A percentile compares a stretch with the other conserved stretches of the same genome.
phyloP scores from a whole-genome alignment of 1,140 invertebrate genomes.

The Phocides pigmalion region DNA sequence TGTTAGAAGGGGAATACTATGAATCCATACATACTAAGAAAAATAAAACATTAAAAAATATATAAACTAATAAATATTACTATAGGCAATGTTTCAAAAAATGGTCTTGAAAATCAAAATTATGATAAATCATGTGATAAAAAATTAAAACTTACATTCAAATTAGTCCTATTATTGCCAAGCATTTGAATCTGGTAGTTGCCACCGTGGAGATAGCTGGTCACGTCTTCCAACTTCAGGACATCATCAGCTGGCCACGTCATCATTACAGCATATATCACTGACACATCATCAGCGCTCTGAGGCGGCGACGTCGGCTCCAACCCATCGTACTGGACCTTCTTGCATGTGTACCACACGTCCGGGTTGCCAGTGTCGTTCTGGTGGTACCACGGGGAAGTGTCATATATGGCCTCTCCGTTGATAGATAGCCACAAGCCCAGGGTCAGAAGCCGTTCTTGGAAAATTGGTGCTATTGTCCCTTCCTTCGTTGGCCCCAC shows the following conservation, averaged over 20 bases:
- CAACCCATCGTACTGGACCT: constrained; percentile 49
- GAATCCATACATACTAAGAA: no score
- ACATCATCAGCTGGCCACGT: constrained; percentile 86
- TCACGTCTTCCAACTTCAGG: constrained; percentile 80
- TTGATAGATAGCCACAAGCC: constrained; percentile 93
- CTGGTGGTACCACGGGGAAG: constrained; percentile 90
- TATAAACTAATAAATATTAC: no score
- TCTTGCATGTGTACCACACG: constrained; percentile 90
- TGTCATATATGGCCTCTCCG: constrained; percentile 95
- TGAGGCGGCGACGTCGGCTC: constrained; percentile 49
- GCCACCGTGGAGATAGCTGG: constrained; percentile 55
- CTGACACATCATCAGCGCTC: constrained; percentile 49
- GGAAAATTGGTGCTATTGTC: constrained; percentile 93
- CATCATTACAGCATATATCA: constrained; percentile 87
- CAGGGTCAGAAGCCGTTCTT: constrained; percentile 91
- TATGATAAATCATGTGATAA: no score
- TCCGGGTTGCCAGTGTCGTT: constrained; percentile 90
- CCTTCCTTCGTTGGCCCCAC: constrained; percentile 97
- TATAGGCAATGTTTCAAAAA: neutral
- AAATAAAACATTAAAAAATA: no score
- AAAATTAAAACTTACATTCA: constrained; percentile 46
- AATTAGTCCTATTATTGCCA: constrained; percentile 59
- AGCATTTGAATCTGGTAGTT: constrained; percentile 69
- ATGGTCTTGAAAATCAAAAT: no score
- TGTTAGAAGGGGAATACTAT: no score